phyloP scores from a whole-genome alignment of 2,888 invertebrate species.

The Torymus tubicola region DNA sequence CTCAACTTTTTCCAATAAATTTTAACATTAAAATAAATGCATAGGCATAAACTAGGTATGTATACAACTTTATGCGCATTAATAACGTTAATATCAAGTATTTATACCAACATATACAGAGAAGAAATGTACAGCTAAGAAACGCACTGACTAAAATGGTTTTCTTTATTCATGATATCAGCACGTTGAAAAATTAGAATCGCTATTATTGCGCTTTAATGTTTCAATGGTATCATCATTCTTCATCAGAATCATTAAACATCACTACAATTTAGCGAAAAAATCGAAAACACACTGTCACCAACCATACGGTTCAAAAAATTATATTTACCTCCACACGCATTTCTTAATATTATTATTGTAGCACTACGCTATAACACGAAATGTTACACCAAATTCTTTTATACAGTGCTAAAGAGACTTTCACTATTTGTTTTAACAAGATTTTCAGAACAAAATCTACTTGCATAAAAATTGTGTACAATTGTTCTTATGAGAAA shows the following conservation, averaged over 20 bases:
- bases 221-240: conserved; percentile 32
- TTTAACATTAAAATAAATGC: conserved; percentile 54
- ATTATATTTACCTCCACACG: conserved; percentile 27
- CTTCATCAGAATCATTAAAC: conserved; percentile 31
- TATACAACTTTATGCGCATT: conserved; percentile 48
- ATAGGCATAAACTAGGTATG: conserved; percentile 50
- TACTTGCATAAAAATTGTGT: conserved; percentile 49
- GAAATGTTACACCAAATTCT: conserved; percentile 46
- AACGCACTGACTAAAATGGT: conserved; percentile 49
- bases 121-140: conserved; percentile 61
- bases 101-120: conserved; percentile 61
- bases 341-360: conserved; percentile 41
- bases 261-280: conserved; percentile 12
- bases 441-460: conserved; percentile 25
- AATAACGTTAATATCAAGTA: conserved; percentile 61
- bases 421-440: conserved; percentile 38
- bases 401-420: conserved; percentile 47
- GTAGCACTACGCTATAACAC: conserved; percentile 49
- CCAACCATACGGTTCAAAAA: conserved; percentile 7
- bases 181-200: conserved; percentile 33
- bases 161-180: conserved; percentile 29
- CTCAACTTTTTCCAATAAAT: conserved; percentile 37
- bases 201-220: neutral
- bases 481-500: conserved; percentile 38
- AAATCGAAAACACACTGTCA: conserved; percentile 28